Evolutionary conservation across 2,888 invertebrate species (phyloP).

Genomic region (Ochropleura leucogaster): DNA sequence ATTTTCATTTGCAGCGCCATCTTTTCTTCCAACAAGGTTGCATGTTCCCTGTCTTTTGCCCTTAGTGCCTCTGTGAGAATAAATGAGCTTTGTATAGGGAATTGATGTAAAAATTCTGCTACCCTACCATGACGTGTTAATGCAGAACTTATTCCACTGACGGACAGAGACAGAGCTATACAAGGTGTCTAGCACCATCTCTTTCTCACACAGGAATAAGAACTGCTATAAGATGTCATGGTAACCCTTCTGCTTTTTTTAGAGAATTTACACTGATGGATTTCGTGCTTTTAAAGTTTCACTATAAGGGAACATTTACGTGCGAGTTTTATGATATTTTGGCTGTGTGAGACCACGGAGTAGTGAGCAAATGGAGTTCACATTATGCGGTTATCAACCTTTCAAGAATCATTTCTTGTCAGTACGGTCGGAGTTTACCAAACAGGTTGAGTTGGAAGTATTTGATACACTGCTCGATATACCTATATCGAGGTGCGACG

Average conservation of each 20-base stretch:
- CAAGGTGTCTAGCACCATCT: too few relatives aligned
- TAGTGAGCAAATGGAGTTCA: background rate
- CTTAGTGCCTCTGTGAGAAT: constrained; percentile 93
- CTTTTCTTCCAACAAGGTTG: constrained; percentile 96
- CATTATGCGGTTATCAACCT: background rate
- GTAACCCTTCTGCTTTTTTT: background rate
- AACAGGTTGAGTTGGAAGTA: background rate
- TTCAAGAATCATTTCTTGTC: background rate
- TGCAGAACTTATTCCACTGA: too few relatives aligned
- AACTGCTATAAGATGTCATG: too few relatives aligned
- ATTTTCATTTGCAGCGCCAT: constrained; percentile 95
- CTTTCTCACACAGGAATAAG: too few relatives aligned
- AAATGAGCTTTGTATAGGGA: constrained; percentile 22
- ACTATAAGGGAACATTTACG: constrained; percentile 9
- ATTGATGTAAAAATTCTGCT: background rate
- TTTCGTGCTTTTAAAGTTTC: background rate
- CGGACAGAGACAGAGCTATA: too few relatives aligned
- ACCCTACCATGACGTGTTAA: too few relatives aligned
- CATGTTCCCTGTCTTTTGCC: constrained; percentile 97
- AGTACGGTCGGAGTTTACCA: background rate
- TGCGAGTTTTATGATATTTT: constrained; percentile 9
- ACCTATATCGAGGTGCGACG: background rate
- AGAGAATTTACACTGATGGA: constrained; percentile 41
- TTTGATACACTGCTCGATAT: background rate
- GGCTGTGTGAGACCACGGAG: background rate